Evolutionary conservation across 2,888 invertebrate species (phyloP).

Genomic region (Eristalinus aeneus): DNA sequence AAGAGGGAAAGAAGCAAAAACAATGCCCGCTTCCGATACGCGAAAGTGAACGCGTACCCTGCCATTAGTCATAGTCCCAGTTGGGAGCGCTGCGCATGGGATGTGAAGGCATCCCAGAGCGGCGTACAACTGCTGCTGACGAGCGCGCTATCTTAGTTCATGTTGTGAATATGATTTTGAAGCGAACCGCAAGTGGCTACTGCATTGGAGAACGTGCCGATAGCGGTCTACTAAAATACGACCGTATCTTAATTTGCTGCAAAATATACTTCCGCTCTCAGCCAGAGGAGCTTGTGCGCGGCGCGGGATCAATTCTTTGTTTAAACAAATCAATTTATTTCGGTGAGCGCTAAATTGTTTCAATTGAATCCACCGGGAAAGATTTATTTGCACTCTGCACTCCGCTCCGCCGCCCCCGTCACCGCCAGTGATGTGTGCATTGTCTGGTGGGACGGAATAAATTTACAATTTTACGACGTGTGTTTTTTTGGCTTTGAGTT

Average conservation of each 20-base stretch:
- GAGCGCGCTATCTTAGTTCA: background rate
- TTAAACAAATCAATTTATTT: conserved; percentile 31
- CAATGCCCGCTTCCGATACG: background rate
- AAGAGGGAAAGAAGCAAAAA: background rate
- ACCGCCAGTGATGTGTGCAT: background rate
- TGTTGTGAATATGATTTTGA: background rate
- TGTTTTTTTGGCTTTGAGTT: background rate
- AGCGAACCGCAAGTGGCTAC: background rate
- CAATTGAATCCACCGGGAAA: background rate
- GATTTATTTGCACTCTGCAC: conserved; percentile 8
- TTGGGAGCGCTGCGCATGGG: background rate
- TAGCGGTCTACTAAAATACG: conserved; percentile 11
- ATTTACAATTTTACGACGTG: conserved; percentile 21
- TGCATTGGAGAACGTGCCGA: conserved; percentile 24
- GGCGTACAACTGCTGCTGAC: background rate
- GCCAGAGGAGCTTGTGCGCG: background rate
- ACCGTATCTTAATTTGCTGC: conserved; percentile 8
- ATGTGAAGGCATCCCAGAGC: background rate
- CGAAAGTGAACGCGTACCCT: background rate
- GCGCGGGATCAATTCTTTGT: conserved; percentile 4
- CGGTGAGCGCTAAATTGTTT: conserved; percentile 15
- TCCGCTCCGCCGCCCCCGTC: background rate
- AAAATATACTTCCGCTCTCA: conserved; percentile 20
- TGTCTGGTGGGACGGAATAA: background rate
- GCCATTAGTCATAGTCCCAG: background rate